phyloP scores from a whole-genome alignment of 30 jellyfish, hydroid and myxozoan genomes.

The Aurelia sp. region DNA sequence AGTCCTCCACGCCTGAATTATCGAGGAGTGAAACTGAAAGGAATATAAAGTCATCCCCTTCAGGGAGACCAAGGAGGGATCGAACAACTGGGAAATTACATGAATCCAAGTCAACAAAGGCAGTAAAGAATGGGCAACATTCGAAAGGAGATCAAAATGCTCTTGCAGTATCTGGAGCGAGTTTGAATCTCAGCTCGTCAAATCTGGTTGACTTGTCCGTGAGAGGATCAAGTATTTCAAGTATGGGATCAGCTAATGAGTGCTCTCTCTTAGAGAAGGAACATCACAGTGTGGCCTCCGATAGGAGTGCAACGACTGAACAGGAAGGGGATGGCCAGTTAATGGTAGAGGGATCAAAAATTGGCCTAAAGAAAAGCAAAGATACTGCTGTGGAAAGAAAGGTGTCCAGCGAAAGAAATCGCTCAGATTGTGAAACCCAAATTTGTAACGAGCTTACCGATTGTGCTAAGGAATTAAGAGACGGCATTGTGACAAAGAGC shows the following conservation, averaged over 20 bases:
- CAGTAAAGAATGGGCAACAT: too few species aligned
- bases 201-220: background rate
- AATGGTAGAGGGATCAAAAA: background rate
- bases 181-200: conserved; percentile 5
- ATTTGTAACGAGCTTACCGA: background rate
- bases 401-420: background rate
- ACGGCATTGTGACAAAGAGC: background rate
- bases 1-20: too few species aligned
- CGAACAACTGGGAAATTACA: too few species aligned
- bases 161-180: conserved; percentile 3
- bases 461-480: background rate
- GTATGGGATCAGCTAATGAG: conserved; percentile 12
- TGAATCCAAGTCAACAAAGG: too few species aligned
- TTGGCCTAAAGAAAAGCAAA: background rate
- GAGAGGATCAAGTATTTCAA: conserved; percentile 14
- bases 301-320: background rate
- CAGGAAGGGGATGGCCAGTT: background rate
- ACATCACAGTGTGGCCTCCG: background rate
- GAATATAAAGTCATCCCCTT: too few species aligned
- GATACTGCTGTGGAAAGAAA: background rate
- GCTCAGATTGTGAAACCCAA: background rate
- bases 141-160: too few species aligned
- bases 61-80: too few species aligned
- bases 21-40: too few species aligned
- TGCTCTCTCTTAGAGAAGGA: conserved; percentile 20